A percentile compares a stretch with the other conserved stretches of the same genome.
Evolutionary conservation across 2,113 vertebrate genomes (phyloP).

Genomic region (Tragelaphus imberbis): DNA sequence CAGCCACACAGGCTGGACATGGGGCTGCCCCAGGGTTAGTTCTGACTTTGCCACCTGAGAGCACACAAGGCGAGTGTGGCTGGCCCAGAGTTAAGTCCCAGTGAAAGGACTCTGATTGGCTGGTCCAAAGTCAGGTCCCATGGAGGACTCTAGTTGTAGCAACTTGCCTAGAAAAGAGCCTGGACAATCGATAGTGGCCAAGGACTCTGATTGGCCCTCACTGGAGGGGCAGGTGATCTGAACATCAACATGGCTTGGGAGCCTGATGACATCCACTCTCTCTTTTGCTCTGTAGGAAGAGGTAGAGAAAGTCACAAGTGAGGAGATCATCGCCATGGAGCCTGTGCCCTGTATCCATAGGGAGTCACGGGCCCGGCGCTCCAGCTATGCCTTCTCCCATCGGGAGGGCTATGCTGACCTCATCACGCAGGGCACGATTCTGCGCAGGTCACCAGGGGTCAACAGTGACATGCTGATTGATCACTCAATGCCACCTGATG

Average conservation of each 20-base stretch:
- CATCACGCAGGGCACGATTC: slow-evolving; percentile 78
- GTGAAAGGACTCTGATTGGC: background rate
- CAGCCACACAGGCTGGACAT: background rate
- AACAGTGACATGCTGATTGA: fast-evolving
- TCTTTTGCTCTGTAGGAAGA: background rate
- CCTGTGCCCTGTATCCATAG: slow-evolving; percentile 66
- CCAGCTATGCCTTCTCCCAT: slow-evolving; percentile 89
- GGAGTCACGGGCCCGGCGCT: slow-evolving; percentile 70
- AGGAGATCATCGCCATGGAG: slow-evolving; percentile 51
- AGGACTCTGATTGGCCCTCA: background rate
- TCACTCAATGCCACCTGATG: fast-evolving
- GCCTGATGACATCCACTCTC: background rate
- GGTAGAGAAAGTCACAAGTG: fast-evolving
- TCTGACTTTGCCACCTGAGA: background rate
- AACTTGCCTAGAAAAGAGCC: background rate
- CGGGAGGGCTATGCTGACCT: slow-evolving; percentile 80
- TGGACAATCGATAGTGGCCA: background rate
- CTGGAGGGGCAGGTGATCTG: background rate
- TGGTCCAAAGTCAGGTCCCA: background rate
- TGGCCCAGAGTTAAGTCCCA: background rate
- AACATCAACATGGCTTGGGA: fast-evolving
- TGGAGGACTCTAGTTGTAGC: too few species aligned
- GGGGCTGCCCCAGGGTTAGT: background rate
- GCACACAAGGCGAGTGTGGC: background rate
- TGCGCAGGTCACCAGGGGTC: background rate